Base-by-base conservation (phyloP, 64 coral and sea anemone genomes). In the Montipora foliosa region DNA sequence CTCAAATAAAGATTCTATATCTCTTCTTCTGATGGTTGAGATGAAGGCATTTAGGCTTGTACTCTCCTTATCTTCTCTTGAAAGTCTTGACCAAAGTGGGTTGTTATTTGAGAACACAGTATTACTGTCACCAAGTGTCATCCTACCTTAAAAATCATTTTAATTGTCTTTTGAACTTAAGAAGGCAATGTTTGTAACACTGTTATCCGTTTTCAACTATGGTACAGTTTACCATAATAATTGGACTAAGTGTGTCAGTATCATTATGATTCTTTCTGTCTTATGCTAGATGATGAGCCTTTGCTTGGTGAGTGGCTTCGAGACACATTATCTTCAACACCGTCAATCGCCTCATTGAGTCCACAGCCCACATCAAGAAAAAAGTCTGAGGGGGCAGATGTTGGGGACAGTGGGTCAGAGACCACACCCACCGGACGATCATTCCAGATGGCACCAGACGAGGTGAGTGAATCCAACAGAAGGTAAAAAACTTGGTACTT, bases 221-320 rank as follows among this genome's bases (percentile, higher is more conserved):
- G 37, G 37, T 37, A 37, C 37, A 37, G 37, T 37, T 2, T 37
- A 37, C 37, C 37, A 37, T 37, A 37, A 57, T 57, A 11, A 8
- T 57, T 57, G 53, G 6, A 57, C 53, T 57, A 57, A 57, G 6
- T 57, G 6, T 57, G 37, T 37, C 37, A 37, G 37, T 37, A 37
- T 37, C 37, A 37, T 37, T 55, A 55, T 64, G 14, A 55, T 64
- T 78, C 45, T 19, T 3, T 4, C n/a, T n/a, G 52, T 66, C 11
- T 13, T 78, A 15, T 92, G 9, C 73, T 16, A 97, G 95, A 97
- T 22, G 95, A 97, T 24, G 95, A 97, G 17, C 94, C 95, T 8
- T 75, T 97, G 7, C 76, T 97, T 83, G 95, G 95, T 25, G 68
- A 89, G 53, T 89, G 89, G 89, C 94, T 97, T 91, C 89, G 94